Base-by-base conservation (phyloP, 1,140 invertebrate species). In the Antheraea mylitta region DNA sequence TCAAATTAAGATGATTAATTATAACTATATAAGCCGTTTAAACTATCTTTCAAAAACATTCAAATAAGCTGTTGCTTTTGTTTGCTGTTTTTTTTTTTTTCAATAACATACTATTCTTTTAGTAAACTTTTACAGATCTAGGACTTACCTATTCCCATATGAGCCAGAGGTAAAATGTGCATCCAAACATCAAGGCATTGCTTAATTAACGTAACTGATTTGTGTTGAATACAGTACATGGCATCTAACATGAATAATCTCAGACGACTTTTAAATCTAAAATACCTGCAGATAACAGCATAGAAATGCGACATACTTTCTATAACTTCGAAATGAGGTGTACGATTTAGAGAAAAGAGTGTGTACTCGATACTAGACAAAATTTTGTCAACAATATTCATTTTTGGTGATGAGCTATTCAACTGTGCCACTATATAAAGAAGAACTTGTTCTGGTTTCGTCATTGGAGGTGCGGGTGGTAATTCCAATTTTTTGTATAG, bases 211-310 rank as follows among this genome's bases (percentile, higher is more conserved):
- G 85, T 73, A 4, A 88, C 72, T 6, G 89, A 78, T 73, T 88
- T 92, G 66, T 79, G 91, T 37, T 87, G 82, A 18, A 92, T 76
- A 68, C 90, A 92, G 68, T 93, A 93, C 85, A 93, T 87, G 7
- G 90, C 91, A 76, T 92, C 89, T 68, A 92, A 70, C 37, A 92
- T 79, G 66, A 93, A 92, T 0, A 87, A 60, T 45, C 85, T 80
- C 9, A 93, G 74, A 16, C 85, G 82, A 59, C 79, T 85, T 67
- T 83, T 88, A 38, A 81, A 73, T 38, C 80, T 77, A 66, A 85
- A 82, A 64, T 87, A 85, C 72, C 83, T 77, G 67, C 92, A 93
- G 5, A 91, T 48, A 7, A 91, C 64, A 0, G 89, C 86, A 80
- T 92, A 93, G 62, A 92, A 89, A 70, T 86, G 83, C 6, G 92